Base-by-base conservation (phyloP, 2,888 invertebrate genomes). In the Chalcosyrphus nemorum region DNA sequence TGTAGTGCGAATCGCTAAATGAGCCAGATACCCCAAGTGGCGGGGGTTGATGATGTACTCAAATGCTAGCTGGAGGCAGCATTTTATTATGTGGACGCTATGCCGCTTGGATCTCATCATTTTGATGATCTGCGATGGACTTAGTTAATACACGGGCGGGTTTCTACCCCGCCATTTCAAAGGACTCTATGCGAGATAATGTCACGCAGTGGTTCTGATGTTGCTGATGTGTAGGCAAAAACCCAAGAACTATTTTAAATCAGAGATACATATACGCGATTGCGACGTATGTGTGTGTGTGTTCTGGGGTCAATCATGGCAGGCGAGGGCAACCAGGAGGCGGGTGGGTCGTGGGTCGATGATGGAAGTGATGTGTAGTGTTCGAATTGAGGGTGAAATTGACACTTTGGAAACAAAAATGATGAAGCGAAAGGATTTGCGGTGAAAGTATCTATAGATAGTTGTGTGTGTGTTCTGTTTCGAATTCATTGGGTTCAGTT, bases 71-170 rank as follows among this genome's bases (percentile, higher is more conserved):
- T 70, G 17, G 65, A 59, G 80, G 84, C 84, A 70, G 84, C 84
- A 70, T 80, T 75, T 75, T 70, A 80, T 65, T 29, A 70, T 84
- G 74, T 57, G 80, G 82, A 65, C 78, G 78, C 68, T 59, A 76
- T 32, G 54, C 43, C 68, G 41, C 78, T 70, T 57, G 59, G 52
- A 56, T 74, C 82, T 68, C 80, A 82, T 74, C 68, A 80, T 80
- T 74, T 80, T 84, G 84, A 84, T 84, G 84, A 84, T 84, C 80
- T 75, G 84, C 84, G 70, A 84, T 75, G 80, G 84, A 75, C 84
- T 80, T 45, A 54, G 57, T 75, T 84, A 71, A 77, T 65, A 68
- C 77, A 72, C 72, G 35, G 45, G 66, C 59, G 13, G 57, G 6
- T 15, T 66, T 24, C 38, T 19, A 50, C 19, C 50, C 38, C 59